Evolutionary conservation across 2,113 vertebrate genomes (phyloP), one percentile per base, ranked within the genome.

Genomic region (Chamaea fasciata): DNA sequence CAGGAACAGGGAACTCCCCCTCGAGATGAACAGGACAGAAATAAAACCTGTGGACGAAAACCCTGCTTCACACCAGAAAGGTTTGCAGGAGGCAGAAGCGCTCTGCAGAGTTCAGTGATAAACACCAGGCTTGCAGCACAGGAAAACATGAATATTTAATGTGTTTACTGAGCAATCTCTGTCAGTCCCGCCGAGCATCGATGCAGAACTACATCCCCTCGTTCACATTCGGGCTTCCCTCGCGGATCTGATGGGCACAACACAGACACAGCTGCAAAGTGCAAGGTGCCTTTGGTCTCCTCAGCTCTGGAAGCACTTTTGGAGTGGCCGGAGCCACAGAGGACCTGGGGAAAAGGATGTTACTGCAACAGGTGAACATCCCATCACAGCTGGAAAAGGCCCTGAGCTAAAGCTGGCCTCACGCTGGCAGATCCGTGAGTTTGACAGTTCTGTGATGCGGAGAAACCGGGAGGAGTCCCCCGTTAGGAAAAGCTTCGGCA

Each of bases 61-160:
- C 88, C 88, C 44, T 76, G 90, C 96, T 73, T 44, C 33, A 3
- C 37, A 39, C 30, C 76, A 91, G 76, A 33, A 75, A 68, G 6
- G 55, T 42, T 2, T 57, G 97, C 95, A 97, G 85, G 87, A 95
- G 67, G 87, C 78, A 82, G 60, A 18, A 21, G 5, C 33, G 3
- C 26, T 24, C 37, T 30, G 62, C 78, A 47, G 87, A 77, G 93
- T n/a, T 96, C 92, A 97, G 90, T 76, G 92, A 87, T 39, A 70
- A 96, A 96, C 87, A 89, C 30, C 95, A 97, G 97, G 93, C 90
- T 92, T 68, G 93, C 96, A 96, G 95, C 95, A 94, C 78, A 78
- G 91, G 84, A 89, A 83, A 96, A 93, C 30, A 94, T 33, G 62
- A 94, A 78, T 84, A 96, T 94, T 95, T 76, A 89, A 56, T 90